Percentiles rank a stretch among this genome's conserved stretches.
Evolutionary conservation across 2,888 invertebrate species (phyloP).

Genomic region (Odiellus spinosus): DNA sequence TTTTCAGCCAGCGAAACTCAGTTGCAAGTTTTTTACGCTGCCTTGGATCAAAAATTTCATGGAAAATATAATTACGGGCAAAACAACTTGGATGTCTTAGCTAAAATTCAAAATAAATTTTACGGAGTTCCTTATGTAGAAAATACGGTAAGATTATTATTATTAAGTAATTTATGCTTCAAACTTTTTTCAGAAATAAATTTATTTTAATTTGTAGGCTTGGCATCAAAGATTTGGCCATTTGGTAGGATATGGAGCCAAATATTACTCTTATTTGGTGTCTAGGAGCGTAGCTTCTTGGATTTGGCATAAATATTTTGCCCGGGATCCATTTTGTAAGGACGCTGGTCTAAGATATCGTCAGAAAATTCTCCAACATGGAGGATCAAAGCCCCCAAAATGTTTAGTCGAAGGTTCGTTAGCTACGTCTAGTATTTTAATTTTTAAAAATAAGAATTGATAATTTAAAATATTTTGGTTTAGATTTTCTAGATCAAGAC

Average conservation of each 20-base stretch:
- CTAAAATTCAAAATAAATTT: constrained; percentile 59
- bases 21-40: constrained; percentile 76
- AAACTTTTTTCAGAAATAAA: no score
- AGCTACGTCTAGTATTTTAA: neutral
- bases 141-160: constrained; percentile 48
- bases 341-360: constrained; percentile 62
- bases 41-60: constrained; percentile 79
- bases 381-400: constrained; percentile 70
- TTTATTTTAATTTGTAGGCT: constrained; percentile 39
- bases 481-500: constrained; percentile 10
- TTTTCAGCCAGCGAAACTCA: constrained; percentile 81
- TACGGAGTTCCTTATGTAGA: constrained; percentile 72
- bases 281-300: constrained; percentile 82
- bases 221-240: constrained; percentile 95
- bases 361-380: constrained; percentile 58
- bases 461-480: neutral
- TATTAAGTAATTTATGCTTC: constrained; percentile 1
- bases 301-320: constrained; percentile 80
- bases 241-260: constrained; percentile 93
- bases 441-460: neutral
- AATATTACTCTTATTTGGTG: constrained; percentile 93
- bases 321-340: constrained; percentile 52
- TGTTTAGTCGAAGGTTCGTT: constrained; percentile 42
- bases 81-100: constrained; percentile 54
- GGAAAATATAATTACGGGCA: constrained; percentile 37